phyloP scores from a whole-genome alignment of 2,888 invertebrate genomes.

The Drosophila recens region DNA sequence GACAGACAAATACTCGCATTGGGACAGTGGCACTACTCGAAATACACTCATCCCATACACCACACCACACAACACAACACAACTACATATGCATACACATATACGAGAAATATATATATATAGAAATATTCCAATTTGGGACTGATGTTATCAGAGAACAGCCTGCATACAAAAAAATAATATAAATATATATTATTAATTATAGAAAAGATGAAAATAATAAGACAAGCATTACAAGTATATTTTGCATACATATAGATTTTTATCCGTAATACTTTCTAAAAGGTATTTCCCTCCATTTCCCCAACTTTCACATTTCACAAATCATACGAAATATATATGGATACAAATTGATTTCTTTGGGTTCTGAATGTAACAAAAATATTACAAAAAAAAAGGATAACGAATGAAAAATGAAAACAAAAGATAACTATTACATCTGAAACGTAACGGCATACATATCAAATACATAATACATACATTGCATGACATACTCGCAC shows the following conservation, averaged over 20 bases:
- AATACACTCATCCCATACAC: constrained; percentile 46
- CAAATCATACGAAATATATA: constrained; percentile 4
- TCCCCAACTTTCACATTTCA: constrained; percentile 2
- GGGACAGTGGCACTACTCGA: constrained; percentile 59
- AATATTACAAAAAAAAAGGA: background rate
- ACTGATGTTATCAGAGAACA: constrained; percentile 58
- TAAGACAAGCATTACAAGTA: constrained; percentile 52
- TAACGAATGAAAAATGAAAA: background rate
- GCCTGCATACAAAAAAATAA: constrained; percentile 31
- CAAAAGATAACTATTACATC: constrained; percentile 51
- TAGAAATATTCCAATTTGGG: constrained; percentile 49
- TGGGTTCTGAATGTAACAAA: constrained; percentile 19
- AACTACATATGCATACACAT: constrained; percentile 29
- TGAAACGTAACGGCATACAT: constrained; percentile 81
- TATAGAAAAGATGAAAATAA: constrained; percentile 38
- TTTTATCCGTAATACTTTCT: constrained; percentile 35
- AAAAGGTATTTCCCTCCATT: constrained; percentile 7
- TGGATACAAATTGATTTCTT: constrained; percentile 21
- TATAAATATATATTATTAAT: constrained; percentile 47
- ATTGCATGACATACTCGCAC: constrained; percentile 55
- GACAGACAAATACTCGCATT: constrained; percentile 81
- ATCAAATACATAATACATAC: constrained; percentile 73
- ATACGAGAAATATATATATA: constrained; percentile 36
- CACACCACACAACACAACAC: constrained; percentile 10
- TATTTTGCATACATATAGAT: constrained; percentile 56